Conservation (phyloP, 2,888 invertebrate genomes). For the Serripes groenlandicus region DNA sequence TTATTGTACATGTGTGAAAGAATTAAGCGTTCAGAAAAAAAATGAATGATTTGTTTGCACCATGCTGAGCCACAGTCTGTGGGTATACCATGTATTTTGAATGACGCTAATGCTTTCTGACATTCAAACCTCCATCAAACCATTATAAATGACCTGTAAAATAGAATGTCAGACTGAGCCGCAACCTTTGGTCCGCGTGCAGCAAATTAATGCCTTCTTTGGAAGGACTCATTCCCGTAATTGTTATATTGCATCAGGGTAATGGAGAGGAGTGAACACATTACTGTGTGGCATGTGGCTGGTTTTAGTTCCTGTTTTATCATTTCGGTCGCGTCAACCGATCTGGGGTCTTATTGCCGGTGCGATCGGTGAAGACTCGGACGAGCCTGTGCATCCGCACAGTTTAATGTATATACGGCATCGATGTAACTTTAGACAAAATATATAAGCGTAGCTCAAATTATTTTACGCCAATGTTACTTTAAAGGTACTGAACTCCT, state of each 20-base stretch:
- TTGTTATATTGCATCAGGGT: conserved; percentile 9
- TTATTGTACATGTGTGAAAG: too few species aligned
- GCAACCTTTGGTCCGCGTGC: conserved; percentile 25
- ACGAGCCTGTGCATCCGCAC: too few species aligned
- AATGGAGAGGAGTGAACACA: neutral
- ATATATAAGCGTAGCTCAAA: too few species aligned
- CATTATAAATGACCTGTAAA: conserved; percentile 30
- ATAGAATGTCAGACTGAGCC: conserved; percentile 1
- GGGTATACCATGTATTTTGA: neutral
- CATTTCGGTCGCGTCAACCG: too few species aligned
- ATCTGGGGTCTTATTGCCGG: too few species aligned
- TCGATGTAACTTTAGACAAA: too few species aligned
- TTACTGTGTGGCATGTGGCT: neutral
- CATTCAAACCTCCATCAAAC: neutral
- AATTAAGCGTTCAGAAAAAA: too few species aligned
- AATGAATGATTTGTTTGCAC: neutral
- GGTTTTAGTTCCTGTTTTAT: too few species aligned
- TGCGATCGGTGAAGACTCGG: too few species aligned
- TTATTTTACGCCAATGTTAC: too few species aligned
- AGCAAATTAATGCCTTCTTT: conserved; percentile 2
- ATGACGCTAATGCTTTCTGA: conserved; percentile 11
- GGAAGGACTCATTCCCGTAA: conserved; percentile 1
- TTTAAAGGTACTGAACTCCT: too few species aligned
- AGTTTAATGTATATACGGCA: too few species aligned
- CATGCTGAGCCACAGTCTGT: neutral